Conservation (phyloP, 2,113 vertebrate genomes). For the Geococcyx californianus region DNA sequence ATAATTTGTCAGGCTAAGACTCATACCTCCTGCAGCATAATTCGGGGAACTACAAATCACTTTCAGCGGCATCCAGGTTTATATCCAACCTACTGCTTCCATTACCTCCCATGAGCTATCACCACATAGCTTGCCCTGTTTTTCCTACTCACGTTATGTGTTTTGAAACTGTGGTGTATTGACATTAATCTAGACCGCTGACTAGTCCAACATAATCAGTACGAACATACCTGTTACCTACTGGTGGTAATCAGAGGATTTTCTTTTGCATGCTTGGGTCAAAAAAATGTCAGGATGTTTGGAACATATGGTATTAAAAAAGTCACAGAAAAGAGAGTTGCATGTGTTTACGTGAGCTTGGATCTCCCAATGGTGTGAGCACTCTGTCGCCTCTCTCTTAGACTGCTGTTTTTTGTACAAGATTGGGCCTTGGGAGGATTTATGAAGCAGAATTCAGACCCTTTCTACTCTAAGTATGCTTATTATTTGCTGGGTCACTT, state of each 20-base stretch:
- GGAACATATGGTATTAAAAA: background rate
- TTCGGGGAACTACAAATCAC: background rate
- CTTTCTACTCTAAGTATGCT: background rate
- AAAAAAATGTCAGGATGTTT: background rate
- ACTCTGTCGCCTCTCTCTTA: background rate
- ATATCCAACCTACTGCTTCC: background rate
- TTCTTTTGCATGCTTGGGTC: background rate
- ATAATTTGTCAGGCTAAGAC: background rate
- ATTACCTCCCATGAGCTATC: background rate
- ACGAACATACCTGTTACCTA: background rate
- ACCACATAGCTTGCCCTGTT: background rate
- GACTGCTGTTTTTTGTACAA: background rate
- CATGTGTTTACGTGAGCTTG: background rate
- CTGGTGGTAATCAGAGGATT: accelerated
- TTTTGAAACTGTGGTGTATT: background rate
- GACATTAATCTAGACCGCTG: background rate
- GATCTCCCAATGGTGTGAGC: background rate
- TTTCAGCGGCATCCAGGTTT: background rate
- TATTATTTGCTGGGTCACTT: background rate
- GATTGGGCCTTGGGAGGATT: background rate
- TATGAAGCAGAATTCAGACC: background rate
- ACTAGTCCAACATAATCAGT: background rate
- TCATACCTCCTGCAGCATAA: background rate
- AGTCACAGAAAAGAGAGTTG: background rate
- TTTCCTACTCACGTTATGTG: background rate